A percentile compares a stretch with the other conserved stretches of the same genome.
phyloP scores from a whole-genome alignment of 2,888 invertebrate genomes.

The Amorpha juglandis region DNA sequence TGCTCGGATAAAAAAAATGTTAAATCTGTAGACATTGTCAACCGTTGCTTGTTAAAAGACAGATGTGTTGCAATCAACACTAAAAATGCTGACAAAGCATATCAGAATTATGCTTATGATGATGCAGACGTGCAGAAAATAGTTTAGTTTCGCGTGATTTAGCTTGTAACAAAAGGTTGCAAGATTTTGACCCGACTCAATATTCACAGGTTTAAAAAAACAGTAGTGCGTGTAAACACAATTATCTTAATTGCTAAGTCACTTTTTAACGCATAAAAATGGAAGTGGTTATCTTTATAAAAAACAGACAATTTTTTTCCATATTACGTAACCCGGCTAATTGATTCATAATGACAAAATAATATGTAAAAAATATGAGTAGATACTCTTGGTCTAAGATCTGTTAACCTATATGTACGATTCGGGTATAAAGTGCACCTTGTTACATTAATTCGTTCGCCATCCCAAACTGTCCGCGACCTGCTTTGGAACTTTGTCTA shows the following conservation, averaged over 20 bases:
- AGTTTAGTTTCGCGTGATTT: too few relatives aligned
- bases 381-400: conserved; percentile 44
- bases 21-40: too few relatives aligned
- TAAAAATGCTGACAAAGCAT: too few relatives aligned
- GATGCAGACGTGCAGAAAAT: too few relatives aligned
- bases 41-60: too few relatives aligned
- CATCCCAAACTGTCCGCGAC: background rate
- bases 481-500: background rate
- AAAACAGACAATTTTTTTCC: conserved; percentile 27
- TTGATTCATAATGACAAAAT: conserved; percentile 24
- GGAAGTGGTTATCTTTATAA: background rate
- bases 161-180: background rate
- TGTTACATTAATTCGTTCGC: conserved; percentile 42
- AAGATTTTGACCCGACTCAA: background rate
- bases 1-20: too few relatives aligned
- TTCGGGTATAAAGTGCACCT: conserved; percentile 37
- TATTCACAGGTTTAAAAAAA: background rate
- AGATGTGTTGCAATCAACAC: too few relatives aligned
- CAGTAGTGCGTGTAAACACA: background rate
- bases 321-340: conserved; percentile 26
- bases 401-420: conserved; percentile 51
- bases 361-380: conserved; percentile 19
- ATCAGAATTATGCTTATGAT: too few relatives aligned
- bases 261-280: conserved; percentile 27
- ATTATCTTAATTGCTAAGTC: background rate